Evolutionary conservation across 2,888 invertebrate genomes (phyloP).

Genomic region (Idaea dimidiata): DNA sequence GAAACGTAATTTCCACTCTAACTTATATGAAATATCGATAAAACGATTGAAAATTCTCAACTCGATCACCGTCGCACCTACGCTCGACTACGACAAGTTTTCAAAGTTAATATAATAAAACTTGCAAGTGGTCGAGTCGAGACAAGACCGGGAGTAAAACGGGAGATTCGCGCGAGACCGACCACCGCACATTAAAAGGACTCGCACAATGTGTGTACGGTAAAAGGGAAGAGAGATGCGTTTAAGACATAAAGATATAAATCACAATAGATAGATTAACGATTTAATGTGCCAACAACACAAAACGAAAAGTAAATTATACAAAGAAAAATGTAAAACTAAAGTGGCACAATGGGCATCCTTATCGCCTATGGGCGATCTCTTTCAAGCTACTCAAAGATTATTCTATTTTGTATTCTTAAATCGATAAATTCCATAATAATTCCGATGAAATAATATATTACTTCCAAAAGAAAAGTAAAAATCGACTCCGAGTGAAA

Average conservation of each 20-base stretch:
- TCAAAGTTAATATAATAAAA: constrained; percentile 38
- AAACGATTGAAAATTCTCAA: constrained; percentile 42
- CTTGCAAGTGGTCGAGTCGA: constrained; percentile 18
- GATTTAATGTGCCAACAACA: too few relatives aligned
- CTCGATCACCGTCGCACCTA: constrained; percentile 31
- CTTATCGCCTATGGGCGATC: too few relatives aligned
- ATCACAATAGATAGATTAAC: too few relatives aligned
- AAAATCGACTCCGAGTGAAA: constrained; percentile 1
- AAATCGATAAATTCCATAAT: too few relatives aligned
- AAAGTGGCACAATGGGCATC: too few relatives aligned
- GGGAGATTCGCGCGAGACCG: constrained; percentile 11
- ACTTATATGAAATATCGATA: constrained; percentile 39
- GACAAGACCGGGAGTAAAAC: constrained; percentile 1
- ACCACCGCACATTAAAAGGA: constrained; percentile 8
- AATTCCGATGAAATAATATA: constrained; percentile 9
- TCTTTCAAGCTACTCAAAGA: too few relatives aligned
- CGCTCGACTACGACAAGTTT: constrained; percentile 30
- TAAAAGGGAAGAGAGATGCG: not conserved
- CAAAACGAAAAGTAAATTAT: too few relatives aligned
- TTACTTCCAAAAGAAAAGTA: not conserved
- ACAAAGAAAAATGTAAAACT: too few relatives aligned
- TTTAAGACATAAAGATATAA: not conserved
- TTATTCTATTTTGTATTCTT: too few relatives aligned
- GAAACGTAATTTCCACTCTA: constrained; percentile 23
- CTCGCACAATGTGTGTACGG: constrained; percentile 12